Base-by-base conservation (phyloP, 2,113 vertebrate species). In the Excalfactoria chinensis region DNA sequence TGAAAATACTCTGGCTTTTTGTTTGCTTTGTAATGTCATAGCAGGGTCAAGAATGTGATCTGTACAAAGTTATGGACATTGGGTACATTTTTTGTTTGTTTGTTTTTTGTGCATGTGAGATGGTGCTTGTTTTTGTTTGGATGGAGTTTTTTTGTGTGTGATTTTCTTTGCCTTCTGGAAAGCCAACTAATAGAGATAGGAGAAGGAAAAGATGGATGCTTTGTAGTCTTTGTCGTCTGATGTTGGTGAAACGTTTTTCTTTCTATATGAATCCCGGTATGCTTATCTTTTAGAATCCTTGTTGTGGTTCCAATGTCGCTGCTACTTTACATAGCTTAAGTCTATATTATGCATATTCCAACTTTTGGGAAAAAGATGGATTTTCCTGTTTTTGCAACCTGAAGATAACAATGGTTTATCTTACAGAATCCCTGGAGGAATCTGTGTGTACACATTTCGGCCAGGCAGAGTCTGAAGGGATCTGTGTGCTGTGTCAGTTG, bases 1-100 rank as follows among this genome's bases (percentile, higher is more conserved):
- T 95, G 80, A 96, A 93, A 96, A 88, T n/a, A 44, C 76, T 84
- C 92, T 88, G 88, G 72, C 77, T 88, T 94, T 91, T 77, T 93
- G 86, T 93, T 95, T 96, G 86, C 88, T 96, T 95, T 96, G 84
- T 82, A 86, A 93, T 95, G 95, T 96, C 95, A 96, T 55, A 89
- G 84, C 44, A 88, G 84, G 90, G 95, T 94, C 92, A 94, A 59
- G 92, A 94, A 95, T 93, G 92, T 89, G 79, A 87, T 94, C 81
- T 66, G 63, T 88, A 49, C 44, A 79, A 73, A 79, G 62, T 91
- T 94, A 92, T 90, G 62, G 83, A 70, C 58, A 3, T 71, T 81
- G 68, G 25, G 35, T 48, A 28, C 19, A 1, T 17, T 92, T 62
- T 95, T 92, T 92, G 30, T n/a, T 32, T 58, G 7, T 37, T 17